Evolutionary conservation across 64 coral and sea anemone species (phyloP), one percentile per base, ranked within the genome.

Genomic region (Dendronephthya gigantea): DNA sequence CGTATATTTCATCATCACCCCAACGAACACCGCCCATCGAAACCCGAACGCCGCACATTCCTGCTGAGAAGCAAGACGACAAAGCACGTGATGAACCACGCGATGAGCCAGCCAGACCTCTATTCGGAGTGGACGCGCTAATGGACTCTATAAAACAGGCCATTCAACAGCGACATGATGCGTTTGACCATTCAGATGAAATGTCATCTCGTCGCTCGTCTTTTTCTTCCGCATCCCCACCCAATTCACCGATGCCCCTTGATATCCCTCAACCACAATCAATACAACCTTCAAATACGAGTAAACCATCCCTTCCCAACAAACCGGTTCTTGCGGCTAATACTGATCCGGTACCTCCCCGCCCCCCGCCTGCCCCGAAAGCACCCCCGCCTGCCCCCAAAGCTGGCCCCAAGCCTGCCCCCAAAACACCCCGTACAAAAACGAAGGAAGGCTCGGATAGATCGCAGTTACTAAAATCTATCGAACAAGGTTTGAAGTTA

Each of bases 141-240:
- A 79, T 79, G 72, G 72, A 79, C 32, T 79, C 72, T 9, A 79
- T 79, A 17, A 79, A 79, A 34, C 72, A 79, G 29, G 72, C 72
- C 12, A 79, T 79, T 36, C 13, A 79, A 79, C 19, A 36, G 29
- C 72, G 72, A 1, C 72, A 79, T 19, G 58, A 66, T 66, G 58
- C 58, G 6, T 79, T 79, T 33, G 72, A 79, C 4, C 72, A 79
- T 8, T 79, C 72, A 34, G 72, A 79, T 35, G 72, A 79, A 39
- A 34, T 28, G 3, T 79, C 72, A 33, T 79, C 36, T 33, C 32
- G 72, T 36, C 32, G 72, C 29, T 79, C 72, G 15, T 79, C 72
- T 28, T 79, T 79, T 10, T 36, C 72, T 17, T 79, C 72, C 14
- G 31, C 36, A 79, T 75, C 30, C 30, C 69, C 23, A 31, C 72